These are phyloP conservation scores for Takifugu bimaculatus DNA, from an alignment of 2,113 vertebrate species.

Conservation along the genomic window DNA sequence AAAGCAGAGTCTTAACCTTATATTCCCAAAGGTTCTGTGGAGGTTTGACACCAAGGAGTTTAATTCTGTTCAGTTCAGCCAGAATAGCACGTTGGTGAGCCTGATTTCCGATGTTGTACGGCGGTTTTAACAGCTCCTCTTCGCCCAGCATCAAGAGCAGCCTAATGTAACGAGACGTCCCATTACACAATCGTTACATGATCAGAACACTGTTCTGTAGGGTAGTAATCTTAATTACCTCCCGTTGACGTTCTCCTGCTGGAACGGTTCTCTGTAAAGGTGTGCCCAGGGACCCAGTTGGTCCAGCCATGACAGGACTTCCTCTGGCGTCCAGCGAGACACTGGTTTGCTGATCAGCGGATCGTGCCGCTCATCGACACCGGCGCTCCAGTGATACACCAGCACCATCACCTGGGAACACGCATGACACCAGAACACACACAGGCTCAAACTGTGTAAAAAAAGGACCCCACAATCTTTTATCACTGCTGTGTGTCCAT, in stretches of 20 bases:
- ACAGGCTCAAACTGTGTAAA: too few species aligned
- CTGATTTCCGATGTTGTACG: constrained; percentile 80
- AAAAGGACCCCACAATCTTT: too few species aligned
- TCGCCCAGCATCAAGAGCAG: constrained; percentile 85
- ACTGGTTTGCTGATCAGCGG: constrained; percentile 86
- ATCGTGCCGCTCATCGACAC: constrained; percentile 78
- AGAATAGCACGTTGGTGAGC: constrained; percentile 84
- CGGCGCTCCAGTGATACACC: constrained; percentile 87
- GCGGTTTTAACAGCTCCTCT: constrained; percentile 81
- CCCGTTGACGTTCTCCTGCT: constrained; percentile 86
- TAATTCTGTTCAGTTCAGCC: constrained; percentile 82
- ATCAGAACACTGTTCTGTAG: background rate
- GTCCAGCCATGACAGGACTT: constrained; percentile 88
- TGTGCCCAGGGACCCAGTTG: constrained; percentile 88
- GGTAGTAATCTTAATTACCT: constrained; percentile 69
- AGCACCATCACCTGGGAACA: constrained; percentile 83
- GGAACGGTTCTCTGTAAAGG: constrained; percentile 84
- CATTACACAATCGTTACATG: background rate
- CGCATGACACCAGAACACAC: background rate
- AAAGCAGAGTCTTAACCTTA: constrained; percentile 74
- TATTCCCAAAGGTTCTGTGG: constrained; percentile 96
- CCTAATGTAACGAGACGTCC: constrained; percentile 63
- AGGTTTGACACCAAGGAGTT: constrained; percentile 82
- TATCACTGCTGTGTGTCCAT: too few species aligned
- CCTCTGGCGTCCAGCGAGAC: constrained; percentile 83